phyloP scores from a whole-genome alignment of 2,797 vertebrate genomes.

The Pseudomugil tenellus region DNA sequence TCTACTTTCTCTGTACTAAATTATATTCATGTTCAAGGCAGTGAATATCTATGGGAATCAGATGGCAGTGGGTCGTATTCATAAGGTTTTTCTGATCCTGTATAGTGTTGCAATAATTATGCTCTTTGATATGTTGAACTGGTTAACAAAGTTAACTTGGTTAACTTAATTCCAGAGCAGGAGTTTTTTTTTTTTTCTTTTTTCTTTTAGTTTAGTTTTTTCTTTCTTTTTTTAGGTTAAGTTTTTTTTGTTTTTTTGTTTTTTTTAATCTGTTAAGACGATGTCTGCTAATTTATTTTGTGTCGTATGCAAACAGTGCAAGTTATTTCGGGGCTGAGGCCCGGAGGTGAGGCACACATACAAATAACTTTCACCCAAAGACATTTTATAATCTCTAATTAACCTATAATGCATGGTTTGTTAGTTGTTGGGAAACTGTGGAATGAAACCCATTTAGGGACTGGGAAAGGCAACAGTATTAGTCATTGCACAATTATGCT shows the following conservation, averaged over 20 bases:
- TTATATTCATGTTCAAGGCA: conserved; percentile 1
- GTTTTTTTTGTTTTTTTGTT: no score
- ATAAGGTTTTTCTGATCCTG: conserved; percentile 10
- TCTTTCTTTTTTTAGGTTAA: no score
- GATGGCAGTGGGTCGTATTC: not conserved
- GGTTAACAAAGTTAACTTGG: conserved; percentile 24
- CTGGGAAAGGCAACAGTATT: not conserved
- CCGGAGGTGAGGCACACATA: not conserved
- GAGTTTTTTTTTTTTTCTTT: conserved; percentile 46
- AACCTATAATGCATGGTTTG: not conserved
- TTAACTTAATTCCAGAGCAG: conserved; percentile 50
- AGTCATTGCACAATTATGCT: not conserved
- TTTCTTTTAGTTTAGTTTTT: no score
- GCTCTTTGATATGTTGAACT: conserved; percentile 40
- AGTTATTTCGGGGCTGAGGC: conserved; percentile 9
- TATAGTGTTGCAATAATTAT: conserved; percentile 38
- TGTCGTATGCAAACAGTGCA: conserved; percentile 22
- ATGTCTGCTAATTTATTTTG: conserved; percentile 21
- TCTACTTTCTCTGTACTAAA: not conserved
- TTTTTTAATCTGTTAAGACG: conserved; percentile 21
- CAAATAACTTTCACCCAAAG: not conserved
- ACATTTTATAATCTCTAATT: not conserved
- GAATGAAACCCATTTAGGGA: not conserved
- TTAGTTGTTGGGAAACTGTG: not conserved
- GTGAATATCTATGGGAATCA: not conserved